Percentiles rank a stretch among this genome's conserved stretches.
These are phyloP conservation scores for Akabosia matsudoensis DNA, from an alignment of 1,140 invertebrate genomes.

Conservation along the genomic window DNA sequence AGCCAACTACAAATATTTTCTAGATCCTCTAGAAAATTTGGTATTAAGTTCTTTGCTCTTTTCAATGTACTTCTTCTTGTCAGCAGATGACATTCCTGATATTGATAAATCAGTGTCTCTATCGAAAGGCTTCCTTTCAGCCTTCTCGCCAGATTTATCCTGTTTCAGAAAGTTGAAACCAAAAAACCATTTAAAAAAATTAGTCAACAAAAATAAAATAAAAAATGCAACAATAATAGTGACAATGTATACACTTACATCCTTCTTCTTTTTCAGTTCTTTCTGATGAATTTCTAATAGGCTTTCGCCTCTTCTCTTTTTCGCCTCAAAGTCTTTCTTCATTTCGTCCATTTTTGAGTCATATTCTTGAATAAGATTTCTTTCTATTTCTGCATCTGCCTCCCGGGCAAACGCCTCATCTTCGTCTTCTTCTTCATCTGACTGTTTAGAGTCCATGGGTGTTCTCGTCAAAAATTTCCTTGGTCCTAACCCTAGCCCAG, in stretches of 20 bases:
- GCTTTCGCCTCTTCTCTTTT: slow-evolving; percentile 43
- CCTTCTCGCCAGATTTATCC: slow-evolving; percentile 44
- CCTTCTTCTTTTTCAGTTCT: slow-evolving; percentile 46
- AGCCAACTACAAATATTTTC: slow-evolving; percentile 50
- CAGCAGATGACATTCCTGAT: slow-evolving; percentile 54
- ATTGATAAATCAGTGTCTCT: slow-evolving; percentile 55
- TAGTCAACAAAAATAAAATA: too few species aligned
- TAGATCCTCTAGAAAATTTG: slow-evolving; percentile 50
- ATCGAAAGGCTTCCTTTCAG: slow-evolving; percentile 54
- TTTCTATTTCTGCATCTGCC: slow-evolving; percentile 31
- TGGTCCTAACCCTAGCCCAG: slow-evolving; percentile 27
- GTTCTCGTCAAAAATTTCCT: slow-evolving; percentile 43
- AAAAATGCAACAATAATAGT: too few species aligned
- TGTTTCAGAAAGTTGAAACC: slow-evolving; percentile 14
- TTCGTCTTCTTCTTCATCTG: slow-evolving; percentile 25
- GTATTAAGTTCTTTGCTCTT: slow-evolving; percentile 53
- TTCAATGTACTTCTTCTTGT: slow-evolving; percentile 54
- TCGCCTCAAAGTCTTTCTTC: slow-evolving; percentile 9
- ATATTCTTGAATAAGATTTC: slow-evolving; percentile 32
- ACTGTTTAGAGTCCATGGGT: slow-evolving; percentile 32
- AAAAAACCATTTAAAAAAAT: slow-evolving; percentile 7
- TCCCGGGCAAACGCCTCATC: slow-evolving; percentile 25
- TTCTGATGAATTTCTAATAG: slow-evolving; percentile 49
- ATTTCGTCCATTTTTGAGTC: slow-evolving; percentile 39
- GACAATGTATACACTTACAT: slow-evolving; percentile 30